A percentile compares a stretch with the other conserved stretches of the same genome.
Evolutionary conservation across 64 coral and sea anemone genomes (phyloP).

Genomic region (Dendrophyllia cribrosa): DNA sequence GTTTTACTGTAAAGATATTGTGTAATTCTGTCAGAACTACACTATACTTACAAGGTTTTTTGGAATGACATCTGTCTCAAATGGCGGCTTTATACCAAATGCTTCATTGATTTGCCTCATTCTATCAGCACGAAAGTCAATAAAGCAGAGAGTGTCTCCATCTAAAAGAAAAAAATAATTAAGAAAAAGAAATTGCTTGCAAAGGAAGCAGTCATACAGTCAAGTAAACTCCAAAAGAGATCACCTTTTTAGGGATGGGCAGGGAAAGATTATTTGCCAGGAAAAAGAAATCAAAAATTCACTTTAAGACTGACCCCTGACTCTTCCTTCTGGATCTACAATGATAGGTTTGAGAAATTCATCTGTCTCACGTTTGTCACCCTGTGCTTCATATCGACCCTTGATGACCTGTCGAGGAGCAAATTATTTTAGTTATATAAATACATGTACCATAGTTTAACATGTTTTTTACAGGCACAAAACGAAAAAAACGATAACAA

Average conservation of each 20-base stretch:
- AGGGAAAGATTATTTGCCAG: too few relatives aligned
- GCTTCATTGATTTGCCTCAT: conserved; percentile 99
- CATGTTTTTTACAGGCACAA: too few relatives aligned
- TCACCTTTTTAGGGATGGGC: too few relatives aligned
- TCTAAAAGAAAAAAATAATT: conserved; percentile 52
- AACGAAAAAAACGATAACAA: too few relatives aligned
- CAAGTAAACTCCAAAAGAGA: too few relatives aligned
- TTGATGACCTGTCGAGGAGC: conserved; percentile 83
- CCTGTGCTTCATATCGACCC: conserved; percentile 85
- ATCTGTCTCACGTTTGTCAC: conserved; percentile 95
- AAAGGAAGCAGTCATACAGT: background rate
- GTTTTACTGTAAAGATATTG: too few relatives aligned
- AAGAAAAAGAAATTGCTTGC: background rate
- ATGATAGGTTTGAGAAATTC: conserved; percentile 99
- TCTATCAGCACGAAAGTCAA: conserved; percentile 94
- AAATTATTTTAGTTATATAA: background rate
- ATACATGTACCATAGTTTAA: too few relatives aligned
- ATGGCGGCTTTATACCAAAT: conserved; percentile 94
- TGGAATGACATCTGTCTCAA: conserved; percentile 94
- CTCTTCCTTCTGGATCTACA: conserved; percentile 90
- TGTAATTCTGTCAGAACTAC: background rate
- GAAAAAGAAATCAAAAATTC: background rate
- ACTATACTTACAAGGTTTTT: conserved; percentile 81
- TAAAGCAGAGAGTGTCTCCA: conserved; percentile 94
- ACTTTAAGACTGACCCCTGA: conserved; percentile 65